Percentiles rank a stretch among this genome's conserved stretches.
These are phyloP conservation scores for Varanus komodoensis DNA, from an alignment of 2,113 vertebrate genomes.

Conservation along the genomic window DNA sequence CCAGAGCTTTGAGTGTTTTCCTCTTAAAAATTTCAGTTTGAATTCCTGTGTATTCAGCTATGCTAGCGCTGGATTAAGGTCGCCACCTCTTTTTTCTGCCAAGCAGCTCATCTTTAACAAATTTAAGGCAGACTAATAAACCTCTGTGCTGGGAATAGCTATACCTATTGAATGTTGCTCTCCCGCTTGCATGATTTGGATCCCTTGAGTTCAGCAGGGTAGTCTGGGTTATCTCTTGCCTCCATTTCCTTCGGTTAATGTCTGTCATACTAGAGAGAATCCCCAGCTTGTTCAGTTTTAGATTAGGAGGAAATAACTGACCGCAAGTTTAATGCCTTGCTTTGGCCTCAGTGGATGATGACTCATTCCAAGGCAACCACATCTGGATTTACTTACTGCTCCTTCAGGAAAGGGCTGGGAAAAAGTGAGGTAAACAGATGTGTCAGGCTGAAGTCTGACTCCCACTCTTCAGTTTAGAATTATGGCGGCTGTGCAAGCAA, in stretches of 20 bases:
- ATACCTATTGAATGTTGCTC: no score
- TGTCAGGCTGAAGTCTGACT: background rate
- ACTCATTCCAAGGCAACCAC: constrained; percentile 22
- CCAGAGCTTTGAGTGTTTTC: no score
- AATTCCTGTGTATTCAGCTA: no score
- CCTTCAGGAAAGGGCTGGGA: constrained; percentile 21
- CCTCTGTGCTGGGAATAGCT: no score
- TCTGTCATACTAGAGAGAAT: background rate
- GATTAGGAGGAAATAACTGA: background rate
- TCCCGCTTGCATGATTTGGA: background rate
- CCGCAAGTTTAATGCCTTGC: background rate
- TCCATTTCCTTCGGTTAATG: background rate
- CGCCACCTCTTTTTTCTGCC: no score
- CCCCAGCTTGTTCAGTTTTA: constrained; percentile 18
- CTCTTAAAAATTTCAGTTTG: no score
- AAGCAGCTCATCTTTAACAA: no score
- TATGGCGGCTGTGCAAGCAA: background rate
- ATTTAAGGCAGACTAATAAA: no score
- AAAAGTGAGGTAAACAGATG: background rate
- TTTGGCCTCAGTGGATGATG: constrained; percentile 13
- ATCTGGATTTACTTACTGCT: constrained; percentile 56
- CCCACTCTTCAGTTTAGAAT: background rate
- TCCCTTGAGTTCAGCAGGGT: constrained; percentile 10
- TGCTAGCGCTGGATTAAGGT: no score
- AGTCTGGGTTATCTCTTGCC: background rate